phyloP scores from a whole-genome alignment of 2,888 invertebrate species.

The Mystacides longicornis region DNA sequence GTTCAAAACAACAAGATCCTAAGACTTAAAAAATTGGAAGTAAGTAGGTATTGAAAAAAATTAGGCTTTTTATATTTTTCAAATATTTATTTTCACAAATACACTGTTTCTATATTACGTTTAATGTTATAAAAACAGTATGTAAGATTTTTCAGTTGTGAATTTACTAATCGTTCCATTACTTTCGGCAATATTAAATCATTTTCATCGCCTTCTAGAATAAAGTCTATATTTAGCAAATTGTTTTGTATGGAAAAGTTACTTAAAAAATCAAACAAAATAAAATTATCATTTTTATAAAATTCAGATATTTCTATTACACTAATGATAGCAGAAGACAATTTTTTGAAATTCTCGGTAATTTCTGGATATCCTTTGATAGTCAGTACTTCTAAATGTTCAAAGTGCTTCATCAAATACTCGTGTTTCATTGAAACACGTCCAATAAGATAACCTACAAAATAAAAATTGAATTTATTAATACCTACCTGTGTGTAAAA shows the following conservation, averaged over 20 bases:
- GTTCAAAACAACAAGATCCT: too few species aligned
- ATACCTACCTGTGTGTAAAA: not conserved
- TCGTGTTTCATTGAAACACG: constrained; percentile 22
- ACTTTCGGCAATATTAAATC: not conserved
- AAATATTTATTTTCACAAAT: not conserved
- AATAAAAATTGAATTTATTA: not conserved
- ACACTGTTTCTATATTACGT: not conserved
- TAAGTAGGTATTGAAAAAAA: too few species aligned
- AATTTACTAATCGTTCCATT: not conserved
- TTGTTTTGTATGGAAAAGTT: too few species aligned
- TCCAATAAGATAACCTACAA: constrained; percentile 21
- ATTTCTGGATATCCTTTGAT: constrained; percentile 13
- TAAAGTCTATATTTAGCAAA: too few species aligned
- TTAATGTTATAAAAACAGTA: not conserved
- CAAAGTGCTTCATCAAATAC: constrained; percentile 18
- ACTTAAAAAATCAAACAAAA: too few species aligned
- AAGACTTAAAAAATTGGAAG: too few species aligned
- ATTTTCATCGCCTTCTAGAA: too few species aligned
- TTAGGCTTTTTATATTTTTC: too few species aligned
- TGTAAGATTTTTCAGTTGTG: not conserved
- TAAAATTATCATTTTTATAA: constrained; percentile 8
- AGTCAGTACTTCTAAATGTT: constrained; percentile 7
- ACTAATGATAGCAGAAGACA: constrained; percentile 8
- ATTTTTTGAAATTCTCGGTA: constrained; percentile 7
- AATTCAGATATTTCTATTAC: constrained; percentile 18